phyloP scores from a whole-genome alignment of 2,797 vertebrate genomes.

The Perodicticus potto region DNA sequence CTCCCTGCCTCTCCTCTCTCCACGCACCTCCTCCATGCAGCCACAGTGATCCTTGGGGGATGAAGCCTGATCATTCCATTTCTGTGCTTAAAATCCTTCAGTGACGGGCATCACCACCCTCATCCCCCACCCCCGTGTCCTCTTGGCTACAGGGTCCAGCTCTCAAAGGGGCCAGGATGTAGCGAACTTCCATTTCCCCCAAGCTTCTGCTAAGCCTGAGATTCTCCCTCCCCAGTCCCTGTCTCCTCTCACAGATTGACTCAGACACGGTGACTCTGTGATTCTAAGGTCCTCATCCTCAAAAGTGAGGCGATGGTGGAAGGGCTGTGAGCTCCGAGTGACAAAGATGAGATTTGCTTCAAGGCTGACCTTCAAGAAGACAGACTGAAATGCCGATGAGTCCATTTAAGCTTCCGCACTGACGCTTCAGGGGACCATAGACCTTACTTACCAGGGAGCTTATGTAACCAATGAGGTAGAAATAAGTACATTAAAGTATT shows the following conservation, averaged over 20 bases:
- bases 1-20: neutral
- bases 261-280: neutral
- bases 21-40: rapidly evolving
- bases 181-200: neutral
- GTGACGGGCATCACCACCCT: neutral
- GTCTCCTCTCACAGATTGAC: neutral
- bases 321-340: neutral
- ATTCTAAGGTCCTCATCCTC: neutral
- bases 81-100: neutral
- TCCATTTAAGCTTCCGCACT: constrained; percentile 39
- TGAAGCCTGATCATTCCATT: neutral
- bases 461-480: constrained; percentile 70
- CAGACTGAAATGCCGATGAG: constrained; percentile 52
- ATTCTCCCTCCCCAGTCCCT: neutral
- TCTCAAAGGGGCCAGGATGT: neutral
- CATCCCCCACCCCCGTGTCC: rapidly evolving
- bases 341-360: constrained; percentile 45
- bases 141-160: neutral
- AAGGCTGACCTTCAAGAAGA: constrained; percentile 63
- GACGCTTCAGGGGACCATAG: constrained; percentile 14
- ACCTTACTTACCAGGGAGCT: constrained; percentile 54
- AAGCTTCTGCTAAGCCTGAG: neutral
- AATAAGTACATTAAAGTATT: constrained; percentile 69
- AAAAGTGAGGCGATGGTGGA: neutral
- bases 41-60: neutral